Evolutionary conservation across 2,113 vertebrate genomes (phyloP).

Genomic region (Microtus oregoni): DNA sequence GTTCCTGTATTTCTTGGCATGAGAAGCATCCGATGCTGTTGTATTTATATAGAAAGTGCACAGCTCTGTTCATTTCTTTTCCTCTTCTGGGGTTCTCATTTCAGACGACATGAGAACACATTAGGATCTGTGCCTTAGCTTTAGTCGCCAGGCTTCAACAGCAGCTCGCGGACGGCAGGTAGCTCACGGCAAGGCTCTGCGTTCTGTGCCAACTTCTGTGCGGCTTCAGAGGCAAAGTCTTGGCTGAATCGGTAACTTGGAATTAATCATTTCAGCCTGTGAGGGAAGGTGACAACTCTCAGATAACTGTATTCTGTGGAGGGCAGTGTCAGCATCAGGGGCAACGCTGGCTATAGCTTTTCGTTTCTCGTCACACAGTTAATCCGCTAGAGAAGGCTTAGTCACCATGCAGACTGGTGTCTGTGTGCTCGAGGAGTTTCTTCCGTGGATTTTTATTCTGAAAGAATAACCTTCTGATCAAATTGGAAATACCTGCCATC

Average conservation of each 20-base stretch:
- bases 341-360: neutral
- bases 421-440: neutral
- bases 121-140: neutral
- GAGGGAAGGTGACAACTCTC: slow-evolving; percentile 13
- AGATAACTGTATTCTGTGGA: neutral
- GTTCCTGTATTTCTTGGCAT: neutral
- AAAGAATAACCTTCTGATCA: slow-evolving; percentile 33
- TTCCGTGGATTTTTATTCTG: slow-evolving; percentile 10
- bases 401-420: neutral
- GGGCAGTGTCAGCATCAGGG: neutral
- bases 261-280: neutral
- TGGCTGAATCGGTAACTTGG: neutral
- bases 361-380: neutral
- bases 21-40: neutral
- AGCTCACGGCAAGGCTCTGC: neutral
- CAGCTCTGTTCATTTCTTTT: neutral
- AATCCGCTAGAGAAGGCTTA: neutral
- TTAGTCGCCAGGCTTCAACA: neutral
- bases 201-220: neutral
- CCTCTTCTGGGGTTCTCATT: neutral
- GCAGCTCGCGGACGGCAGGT: neutral
- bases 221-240: slow-evolving; percentile 18
- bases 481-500: neutral
- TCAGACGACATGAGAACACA: neutral
- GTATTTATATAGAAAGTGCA: neutral